These are phyloP conservation scores for Eupeodes luniger DNA, from an alignment of 2,888 invertebrate species.

Conservation along the genomic window DNA sequence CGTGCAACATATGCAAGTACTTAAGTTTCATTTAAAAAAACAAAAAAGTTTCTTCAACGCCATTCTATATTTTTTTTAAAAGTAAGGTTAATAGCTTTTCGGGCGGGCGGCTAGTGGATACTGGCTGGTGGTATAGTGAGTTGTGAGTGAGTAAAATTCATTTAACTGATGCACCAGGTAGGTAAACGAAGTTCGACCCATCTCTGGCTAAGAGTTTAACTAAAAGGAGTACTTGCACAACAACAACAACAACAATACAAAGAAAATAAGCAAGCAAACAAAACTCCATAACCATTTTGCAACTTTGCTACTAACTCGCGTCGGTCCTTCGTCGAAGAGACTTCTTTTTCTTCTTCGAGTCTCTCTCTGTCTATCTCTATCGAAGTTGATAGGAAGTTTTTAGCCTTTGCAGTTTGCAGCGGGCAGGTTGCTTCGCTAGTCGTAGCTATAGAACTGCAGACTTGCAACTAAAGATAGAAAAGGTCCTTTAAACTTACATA, in stretches of 20 bases:
- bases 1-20: background rate
- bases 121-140: slow-evolving; percentile 1
- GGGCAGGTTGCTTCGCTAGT: background rate
- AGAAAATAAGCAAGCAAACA: slow-evolving; percentile 31
- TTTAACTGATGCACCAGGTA: slow-evolving; percentile 72
- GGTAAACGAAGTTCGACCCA: slow-evolving; percentile 59
- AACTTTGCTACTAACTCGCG: slow-evolving; percentile 58
- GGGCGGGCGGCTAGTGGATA: slow-evolving; percentile 27
- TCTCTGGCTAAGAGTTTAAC: slow-evolving; percentile 27
- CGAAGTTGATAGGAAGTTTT: slow-evolving; percentile 54
- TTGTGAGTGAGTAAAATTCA: slow-evolving; percentile 65
- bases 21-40: background rate
- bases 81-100: slow-evolving; percentile 72
- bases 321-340: background rate
- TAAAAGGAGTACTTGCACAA: slow-evolving; percentile 24
- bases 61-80: background rate
- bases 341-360: background rate
- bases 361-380: slow-evolving; percentile 14
- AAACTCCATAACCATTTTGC: slow-evolving; percentile 63
- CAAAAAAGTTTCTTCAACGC: slow-evolving; percentile 3
- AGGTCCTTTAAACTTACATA: background rate
- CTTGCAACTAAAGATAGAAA: slow-evolving; percentile 17
- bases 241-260: slow-evolving; percentile 20
- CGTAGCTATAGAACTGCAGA: background rate
- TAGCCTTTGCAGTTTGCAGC: slow-evolving; percentile 23